Base-by-base conservation (phyloP, 2,113 vertebrate genomes). In the Grus americana region DNA sequence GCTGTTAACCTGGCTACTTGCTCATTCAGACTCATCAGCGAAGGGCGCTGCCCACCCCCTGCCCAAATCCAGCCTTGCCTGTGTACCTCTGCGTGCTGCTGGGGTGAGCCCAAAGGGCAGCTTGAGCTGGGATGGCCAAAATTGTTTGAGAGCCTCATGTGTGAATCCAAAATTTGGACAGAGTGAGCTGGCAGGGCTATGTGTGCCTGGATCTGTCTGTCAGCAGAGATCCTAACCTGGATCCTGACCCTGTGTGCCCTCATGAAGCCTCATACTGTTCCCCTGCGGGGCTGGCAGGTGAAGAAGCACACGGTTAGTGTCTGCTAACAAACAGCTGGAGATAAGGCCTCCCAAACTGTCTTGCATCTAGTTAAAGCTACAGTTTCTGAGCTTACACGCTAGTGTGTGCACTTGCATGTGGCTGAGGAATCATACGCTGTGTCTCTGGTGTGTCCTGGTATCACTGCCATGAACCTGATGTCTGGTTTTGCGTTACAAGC, bases 131-230 rank as follows among this genome's bases (percentile, higher is more conserved):
- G 44, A 34, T n/a, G 46, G 32, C 15, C 54, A 52, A 46, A 70
- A 70, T 1, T 71, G 19, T 10, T 2, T 2, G 6, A 26, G n/a
- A 52, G 12, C 4, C 19, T 5, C 17, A 2, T 3, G 7, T 21
- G 12, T 44, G 15, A 49, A 3, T 15, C 3, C 27, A 36, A 83
- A 57, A 80, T 11, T 2, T 0, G 1, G 40, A 15, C 9, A 23
- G 55, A 57, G 24, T 4, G 61, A 57, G 42, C 57, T 13, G 9
- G 18, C 8, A 62, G 46, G 61, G 12, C 34, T 68, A 0, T 0
- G 2, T 67, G 16, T 72, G 21, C 10, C 18, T 42, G 58, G 50
- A 20, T 5, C 6, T 42, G 2, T 32, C 8, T 87, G 27, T 19
- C 17, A 50, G 42, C n/a, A 32, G 38, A 63, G 22, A 62, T 81